Evolutionary conservation across 2,888 invertebrate genomes (phyloP).

Genomic region (Andrena haemorrhoa): DNA sequence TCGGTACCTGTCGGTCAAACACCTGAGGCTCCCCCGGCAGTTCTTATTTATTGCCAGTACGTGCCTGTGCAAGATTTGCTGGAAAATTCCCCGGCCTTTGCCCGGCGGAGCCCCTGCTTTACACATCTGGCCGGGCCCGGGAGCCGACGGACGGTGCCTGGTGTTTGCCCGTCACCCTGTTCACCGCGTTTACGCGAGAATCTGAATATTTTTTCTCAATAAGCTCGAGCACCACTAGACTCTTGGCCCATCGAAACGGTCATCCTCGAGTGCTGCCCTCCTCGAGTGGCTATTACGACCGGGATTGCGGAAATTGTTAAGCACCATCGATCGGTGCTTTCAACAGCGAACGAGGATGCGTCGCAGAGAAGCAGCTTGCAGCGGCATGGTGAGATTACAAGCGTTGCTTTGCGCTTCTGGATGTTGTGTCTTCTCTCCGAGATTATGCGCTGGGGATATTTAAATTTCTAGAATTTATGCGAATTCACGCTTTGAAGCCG

Average conservation of each 20-base stretch:
- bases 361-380: too few relatives aligned
- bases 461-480: too few relatives aligned
- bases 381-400: too few relatives aligned
- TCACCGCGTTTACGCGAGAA: conserved; percentile 34
- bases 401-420: too few relatives aligned
- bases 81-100: conserved; percentile 20
- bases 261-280: conserved; percentile 42
- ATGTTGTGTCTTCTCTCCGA: too few relatives aligned
- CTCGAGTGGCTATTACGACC: conserved; percentile 47
- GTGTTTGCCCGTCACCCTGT: neutral
- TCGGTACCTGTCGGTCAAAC: conserved; percentile 75
- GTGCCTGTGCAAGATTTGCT: conserved; percentile 68
- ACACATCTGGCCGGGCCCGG: neutral
- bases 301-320: conserved; percentile 34
- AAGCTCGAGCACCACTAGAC: conserved; percentile 45
- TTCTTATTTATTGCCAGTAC: conserved; percentile 73
- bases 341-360: neutral
- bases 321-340: conserved; percentile 10
- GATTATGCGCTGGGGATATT: too few relatives aligned
- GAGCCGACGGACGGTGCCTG: neutral
- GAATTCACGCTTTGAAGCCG: neutral
- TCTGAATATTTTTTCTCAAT: conserved; percentile 42
- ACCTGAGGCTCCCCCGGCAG: conserved; percentile 51
- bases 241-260: conserved; percentile 43
- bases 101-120: neutral